Percentiles rank a stretch among this genome's conserved stretches.
phyloP scores from a whole-genome alignment of 2,113 vertebrate species.

The Morone saxatilis region DNA sequence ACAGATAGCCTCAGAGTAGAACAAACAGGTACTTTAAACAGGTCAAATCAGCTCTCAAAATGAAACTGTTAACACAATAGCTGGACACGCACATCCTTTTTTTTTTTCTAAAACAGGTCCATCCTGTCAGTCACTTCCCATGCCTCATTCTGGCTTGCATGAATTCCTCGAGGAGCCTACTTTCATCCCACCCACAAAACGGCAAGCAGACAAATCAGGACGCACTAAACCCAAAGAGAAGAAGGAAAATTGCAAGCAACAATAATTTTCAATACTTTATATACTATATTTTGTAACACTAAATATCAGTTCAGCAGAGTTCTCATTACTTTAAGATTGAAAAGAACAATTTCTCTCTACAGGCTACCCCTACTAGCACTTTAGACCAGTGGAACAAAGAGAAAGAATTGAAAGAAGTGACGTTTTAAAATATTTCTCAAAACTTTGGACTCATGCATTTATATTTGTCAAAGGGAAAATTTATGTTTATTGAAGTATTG shows the following conservation, averaged over 20 bases:
- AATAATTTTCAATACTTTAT: slow-evolving; percentile 59
- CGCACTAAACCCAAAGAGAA: slow-evolving; percentile 85
- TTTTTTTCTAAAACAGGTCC: slow-evolving; percentile 30
- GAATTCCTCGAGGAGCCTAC: slow-evolving; percentile 79
- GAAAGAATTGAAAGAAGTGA: background rate
- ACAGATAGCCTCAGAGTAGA: slow-evolving; percentile 42
- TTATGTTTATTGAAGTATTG: slow-evolving; percentile 17
- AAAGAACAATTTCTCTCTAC: slow-evolving; percentile 7
- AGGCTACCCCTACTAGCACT: slow-evolving; percentile 61
- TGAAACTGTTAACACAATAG: slow-evolving; percentile 13
- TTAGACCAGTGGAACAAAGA: slow-evolving; percentile 58
- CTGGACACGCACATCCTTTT: slow-evolving; percentile 5
- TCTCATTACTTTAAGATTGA: slow-evolving; percentile 31
- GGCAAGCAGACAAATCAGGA: slow-evolving; percentile 80
- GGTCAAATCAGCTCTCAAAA: background rate
- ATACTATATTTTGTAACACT: slow-evolving; percentile 26
- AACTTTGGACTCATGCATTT: slow-evolving; percentile 14
- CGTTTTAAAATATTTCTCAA: slow-evolving; percentile 16
- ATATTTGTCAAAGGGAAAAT: slow-evolving; percentile 32
- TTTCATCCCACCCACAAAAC: slow-evolving; percentile 86
- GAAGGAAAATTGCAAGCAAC: slow-evolving; percentile 86
- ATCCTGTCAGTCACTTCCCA: slow-evolving; percentile 38
- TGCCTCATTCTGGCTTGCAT: slow-evolving; percentile 56
- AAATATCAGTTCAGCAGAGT: slow-evolving; percentile 15
- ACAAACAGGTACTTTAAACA: slow-evolving; percentile 53